Evolutionary conservation across 2,888 invertebrate genomes (phyloP), one percentile per base, ranked within the genome.

Genomic region (Sarcophaga rosellei): DNA sequence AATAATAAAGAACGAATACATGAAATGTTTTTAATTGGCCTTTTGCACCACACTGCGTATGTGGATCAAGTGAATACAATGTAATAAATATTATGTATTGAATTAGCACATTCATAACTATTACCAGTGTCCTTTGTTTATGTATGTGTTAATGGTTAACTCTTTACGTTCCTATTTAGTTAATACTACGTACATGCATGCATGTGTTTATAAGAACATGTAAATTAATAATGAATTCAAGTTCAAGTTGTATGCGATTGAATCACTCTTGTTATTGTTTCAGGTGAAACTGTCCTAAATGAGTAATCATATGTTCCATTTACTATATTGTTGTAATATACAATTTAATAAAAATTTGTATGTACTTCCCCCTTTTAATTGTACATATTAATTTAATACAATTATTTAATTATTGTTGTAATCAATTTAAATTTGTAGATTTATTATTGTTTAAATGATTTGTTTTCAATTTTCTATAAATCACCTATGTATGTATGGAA

Each of bases 1-100:
- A 17, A 53, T 15, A 12, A 53, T 15, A 53, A 53, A 5, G 15
- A 53, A 53, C 53, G 4, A 53, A 15, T 57, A 53, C 15, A 62
- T 20, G n/a, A 80, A 73, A 59, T 68, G 12, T 59, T 61, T 47
- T 61, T n/a, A 62, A 63, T 6, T 75, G 74, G 59, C 78, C 79
- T 79, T 73, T 79, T 79, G 74, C 57, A 75, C 75, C 25, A 75
- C 78, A 78, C 72, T 72, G 77, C 65, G 66, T 73, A 82, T 72
- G 66, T 82, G 61, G 82, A 72, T 66, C 76, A 77, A 35, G 72
- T 35, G 5, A 53, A 53, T 53, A 53, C 17, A 15, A 17, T 53
- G 17, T 53, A 15, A 17, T 17, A 17, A 53, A 53, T 53, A 53
- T 15, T 53, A 53, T 15, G 17, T 53, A 10, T 53, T 53, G 53